phyloP scores from a whole-genome alignment of 64 coral and sea anemone genomes.

The Montipora foliosa region DNA sequence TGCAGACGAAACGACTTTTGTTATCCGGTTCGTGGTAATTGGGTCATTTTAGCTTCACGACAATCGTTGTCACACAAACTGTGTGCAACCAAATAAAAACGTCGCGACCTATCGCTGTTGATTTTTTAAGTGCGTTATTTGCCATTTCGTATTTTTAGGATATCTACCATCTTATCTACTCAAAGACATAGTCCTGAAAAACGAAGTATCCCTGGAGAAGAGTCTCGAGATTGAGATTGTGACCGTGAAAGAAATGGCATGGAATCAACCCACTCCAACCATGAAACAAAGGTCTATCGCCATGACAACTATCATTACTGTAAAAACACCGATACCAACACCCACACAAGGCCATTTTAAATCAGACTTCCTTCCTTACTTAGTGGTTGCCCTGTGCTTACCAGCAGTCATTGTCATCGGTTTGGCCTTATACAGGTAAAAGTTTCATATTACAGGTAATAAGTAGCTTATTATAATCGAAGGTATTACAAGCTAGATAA shows the following conservation, averaged over 20 bases:
- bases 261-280: background rate
- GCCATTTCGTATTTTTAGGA: background rate
- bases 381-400: conserved; percentile 3
- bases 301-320: background rate
- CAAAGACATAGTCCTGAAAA: background rate
- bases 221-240: background rate
- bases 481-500: too few species aligned
- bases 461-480: too few species aligned
- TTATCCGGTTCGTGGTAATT: too few species aligned
- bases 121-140: background rate
- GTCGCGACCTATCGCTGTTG: background rate
- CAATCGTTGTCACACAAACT: too few species aligned
- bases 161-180: conserved; percentile 10
- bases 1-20: too few species aligned
- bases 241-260: background rate
- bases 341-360: background rate
- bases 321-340: background rate
- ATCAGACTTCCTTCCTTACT: conserved; percentile 8
- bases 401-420: background rate
- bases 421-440: conserved; percentile 22
- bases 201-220: background rate
- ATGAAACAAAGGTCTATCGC: background rate
- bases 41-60: too few species aligned
- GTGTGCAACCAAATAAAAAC: too few species aligned
- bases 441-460: background rate